phyloP scores from a whole-genome alignment of 2,113 vertebrate species.

The Hippocampus mohnikei region DNA sequence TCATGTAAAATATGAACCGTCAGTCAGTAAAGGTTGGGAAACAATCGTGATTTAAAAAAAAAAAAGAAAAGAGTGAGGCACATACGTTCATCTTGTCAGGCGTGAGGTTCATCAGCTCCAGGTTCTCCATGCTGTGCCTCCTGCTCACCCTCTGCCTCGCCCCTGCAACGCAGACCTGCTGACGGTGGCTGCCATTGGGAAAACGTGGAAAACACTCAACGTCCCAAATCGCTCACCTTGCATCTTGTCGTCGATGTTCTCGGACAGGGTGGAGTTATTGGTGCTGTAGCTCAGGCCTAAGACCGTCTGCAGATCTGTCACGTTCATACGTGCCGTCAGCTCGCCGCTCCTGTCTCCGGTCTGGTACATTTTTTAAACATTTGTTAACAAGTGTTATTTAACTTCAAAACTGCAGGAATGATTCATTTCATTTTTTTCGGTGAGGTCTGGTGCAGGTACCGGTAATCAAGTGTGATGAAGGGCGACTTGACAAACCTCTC shows the following conservation, averaged over 20 bases:
- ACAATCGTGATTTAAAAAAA: neutral
- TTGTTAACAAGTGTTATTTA: too few species aligned
- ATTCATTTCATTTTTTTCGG: neutral
- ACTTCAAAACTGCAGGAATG: too few species aligned
- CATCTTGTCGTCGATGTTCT: conserved; percentile 75
- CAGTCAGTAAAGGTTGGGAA: neutral
- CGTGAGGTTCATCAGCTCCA: conserved; percentile 93
- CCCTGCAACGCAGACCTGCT: conserved; percentile 66
- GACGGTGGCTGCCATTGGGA: neutral
- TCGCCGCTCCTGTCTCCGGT: conserved; percentile 90
- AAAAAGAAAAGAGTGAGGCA: neutral
- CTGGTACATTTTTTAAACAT: conserved; percentile 34
- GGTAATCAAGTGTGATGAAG: neutral
- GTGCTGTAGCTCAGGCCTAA: conserved; percentile 91
- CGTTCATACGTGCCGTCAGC: conserved; percentile 90
- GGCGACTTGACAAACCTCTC: conserved; percentile 71
- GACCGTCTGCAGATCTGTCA: conserved; percentile 92
- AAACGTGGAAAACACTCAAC: neutral
- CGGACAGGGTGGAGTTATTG: conserved; percentile 83
- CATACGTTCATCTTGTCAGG: conserved; percentile 86
- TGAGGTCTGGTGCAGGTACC: too few species aligned
- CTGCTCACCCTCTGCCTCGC: conserved; percentile 78
- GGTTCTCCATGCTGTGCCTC: conserved; percentile 95
- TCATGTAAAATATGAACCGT: too few species aligned
- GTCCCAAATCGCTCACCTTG: conserved; percentile 68